Evolutionary conservation across 1,140 invertebrate genomes (phyloP).

Genomic region (Leptestheria dahalacensis): DNA sequence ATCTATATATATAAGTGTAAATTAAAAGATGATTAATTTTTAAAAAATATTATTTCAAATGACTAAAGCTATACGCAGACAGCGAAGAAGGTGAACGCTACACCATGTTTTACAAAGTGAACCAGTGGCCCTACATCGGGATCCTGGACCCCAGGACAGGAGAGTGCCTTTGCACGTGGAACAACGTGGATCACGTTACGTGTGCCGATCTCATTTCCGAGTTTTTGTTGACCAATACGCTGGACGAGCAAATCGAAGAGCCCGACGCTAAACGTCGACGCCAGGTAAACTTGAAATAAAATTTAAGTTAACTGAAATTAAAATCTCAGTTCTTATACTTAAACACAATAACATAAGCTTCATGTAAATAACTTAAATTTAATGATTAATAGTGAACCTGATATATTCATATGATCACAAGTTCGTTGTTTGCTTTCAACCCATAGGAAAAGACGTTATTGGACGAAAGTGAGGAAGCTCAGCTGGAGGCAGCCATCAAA

Average conservation of each 20-base stretch:
- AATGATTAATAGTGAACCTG: too few relatives aligned
- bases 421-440: background rate
- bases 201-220: constrained; percentile 33
- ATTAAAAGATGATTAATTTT: too few relatives aligned
- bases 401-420: too few relatives aligned
- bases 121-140: constrained; percentile 51
- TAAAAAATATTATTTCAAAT: constrained; percentile 13
- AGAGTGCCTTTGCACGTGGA: constrained; percentile 41
- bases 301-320: background rate
- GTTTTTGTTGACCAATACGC: constrained; percentile 20
- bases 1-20: too few relatives aligned
- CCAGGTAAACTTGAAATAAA: background rate
- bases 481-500: constrained; percentile 31
- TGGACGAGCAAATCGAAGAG: constrained; percentile 1
- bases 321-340: background rate
- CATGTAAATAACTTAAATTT: background rate
- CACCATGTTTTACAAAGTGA: constrained; percentile 51
- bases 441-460: constrained; percentile 22
- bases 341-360: background rate
- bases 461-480: constrained; percentile 32
- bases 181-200: constrained; percentile 34
- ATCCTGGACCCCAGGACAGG: constrained; percentile 62
- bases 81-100: constrained; percentile 49
- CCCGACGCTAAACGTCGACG: background rate
- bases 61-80: constrained; percentile 49